Base-by-base conservation (phyloP, 2,888 invertebrate species). In the Apotomis turbidana region DNA sequence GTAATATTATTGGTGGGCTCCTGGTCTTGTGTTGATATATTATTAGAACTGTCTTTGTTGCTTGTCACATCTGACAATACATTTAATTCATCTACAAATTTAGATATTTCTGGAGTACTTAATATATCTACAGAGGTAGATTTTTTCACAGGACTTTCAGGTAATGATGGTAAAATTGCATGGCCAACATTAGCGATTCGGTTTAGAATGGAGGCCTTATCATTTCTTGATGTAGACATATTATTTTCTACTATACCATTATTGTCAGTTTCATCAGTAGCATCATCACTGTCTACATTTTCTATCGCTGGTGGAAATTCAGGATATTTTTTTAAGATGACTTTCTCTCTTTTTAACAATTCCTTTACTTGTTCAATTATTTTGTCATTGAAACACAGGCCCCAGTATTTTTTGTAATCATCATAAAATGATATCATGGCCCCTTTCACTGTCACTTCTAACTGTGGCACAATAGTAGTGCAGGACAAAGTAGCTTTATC, bases 151-250 rank as follows among this genome's bases (percentile, higher is more conserved):
- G 67, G 61, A 58, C 71, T 71, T 10, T n/a, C 44, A 13, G 61
- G 67, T 41, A 80, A 79, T 61, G 83, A 74, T 55, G 92, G 93
- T 69, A 93, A 80, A 46, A 93, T 89, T 73, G 93, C 90, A 49
- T 91, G 91, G 4, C 93, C 92, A 88, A 93, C 88, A 74, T 76
- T 87, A 59, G 93, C 90, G 90, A 93, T 93, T 80, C 93, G 84
- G 78, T 84, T 89, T 62, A 93, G 76, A 67, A 71, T 68, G 2
- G 49, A 61, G 27, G 67, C 71, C 61, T 68, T 71, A 27, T 57
- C 51, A 27, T 61, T 71, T 15, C 41, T 61, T 61, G 41, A 44
- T 9, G 5, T 60, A 15, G 51, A 15, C 41, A 27, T 3, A 27
- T 51, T 41, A 8, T 38, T 44, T n/a, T 71, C 61, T 13, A 41